Base-by-base conservation (phyloP, 2,797 vertebrate species). In the Hippoglossus hippoglossus region DNA sequence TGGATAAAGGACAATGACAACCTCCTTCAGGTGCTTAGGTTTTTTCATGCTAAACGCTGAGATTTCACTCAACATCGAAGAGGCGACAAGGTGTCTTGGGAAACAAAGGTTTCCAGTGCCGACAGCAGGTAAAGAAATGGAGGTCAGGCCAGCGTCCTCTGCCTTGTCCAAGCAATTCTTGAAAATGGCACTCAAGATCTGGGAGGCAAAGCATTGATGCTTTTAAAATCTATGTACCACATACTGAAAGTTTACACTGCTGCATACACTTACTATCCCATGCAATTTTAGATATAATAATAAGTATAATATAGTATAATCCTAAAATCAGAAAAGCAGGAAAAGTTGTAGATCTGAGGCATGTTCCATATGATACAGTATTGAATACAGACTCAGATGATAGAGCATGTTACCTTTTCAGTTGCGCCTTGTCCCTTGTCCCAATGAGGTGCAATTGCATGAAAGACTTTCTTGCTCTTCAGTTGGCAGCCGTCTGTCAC, bases 51-150 rank as follows among this genome's bases (percentile, higher is more conserved):
- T 96, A 79, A 97, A 97, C 0, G 79, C 80, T 19, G 94, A 52
- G 44, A 95, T 92, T 58, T 81, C 81, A 18, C 95, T 93, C 77
- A 96, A 78, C 83, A 98, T 93, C 68, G 94, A 62, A n/a, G 91
- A 80, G 5, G 94, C 95, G 57, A 94, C 94, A n/a, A 90, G 0
- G 0, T 15, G 0, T 91, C 91, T 96, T 21, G 97, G 96, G 89
- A 96, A 99, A 41, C 86, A 73, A 81, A 97, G 89, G 58, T 95
- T 95, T 67, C 97, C 97, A 0, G 96, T 95, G 65, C 97, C 97
- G 21, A 98, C 94, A 67, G 96, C 96, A 24, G 97, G 95, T 84
- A 99, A 97, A 18, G 95, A 69, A 39, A 99, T 94, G 0, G 96
- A 97, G 11, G 77, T 86, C 54, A 95, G 78, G 13, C 84, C 83